Evolutionary conservation across 92 coral and sea anemone genomes (phyloP), one percentile per base, ranked within the genome.

Genomic region (Epizoanthus scotinus): DNA sequence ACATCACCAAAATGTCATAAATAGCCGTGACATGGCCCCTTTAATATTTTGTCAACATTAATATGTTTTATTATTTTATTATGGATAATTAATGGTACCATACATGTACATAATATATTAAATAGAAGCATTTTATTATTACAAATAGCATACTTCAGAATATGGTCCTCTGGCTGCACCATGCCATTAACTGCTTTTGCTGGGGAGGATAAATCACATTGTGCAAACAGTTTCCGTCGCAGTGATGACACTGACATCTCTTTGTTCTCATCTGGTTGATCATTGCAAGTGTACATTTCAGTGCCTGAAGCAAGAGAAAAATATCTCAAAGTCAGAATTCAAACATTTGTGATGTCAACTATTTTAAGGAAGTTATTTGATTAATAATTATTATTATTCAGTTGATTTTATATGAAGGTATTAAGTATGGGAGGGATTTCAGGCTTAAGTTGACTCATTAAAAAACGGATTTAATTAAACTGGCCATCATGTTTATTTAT

Each of bases 141-240:
- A 31, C 73, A 67, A 19, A 67, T 17, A 27, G 50, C 17, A 47
- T 73, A 73, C 79, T 73, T 53, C 20, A 63, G 40, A 42, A 69
- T 31, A 3, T 28, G 84, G 72, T 54, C 59, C 75, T 84, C 84
- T 70, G 82, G 34, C 9, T 61, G 53, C 57, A 82, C 77, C 25
- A 60, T 77, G 38, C 67, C 73, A 61, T 88, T 89, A 21, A 52
- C 82, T 68, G 91, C 19, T 40, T 29, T 83, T 22, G 44, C 74
- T 47, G 78, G 81, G 21, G 85, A 79, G 0, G 62, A 49, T 24
- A 72, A 22, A 52, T 84, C 98, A 53, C 82, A 89, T 42, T 87
- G 94, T 19, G 92, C 78, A 75, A 95, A 95, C 15, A 95, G 95
- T 71, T 95, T 95, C 22, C 98, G 86, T 29, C 98, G 79, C 29